Evolutionary conservation across 2,888 invertebrate species (phyloP), one percentile per base, ranked within the genome.

Genomic region (Dasypolia templi): DNA sequence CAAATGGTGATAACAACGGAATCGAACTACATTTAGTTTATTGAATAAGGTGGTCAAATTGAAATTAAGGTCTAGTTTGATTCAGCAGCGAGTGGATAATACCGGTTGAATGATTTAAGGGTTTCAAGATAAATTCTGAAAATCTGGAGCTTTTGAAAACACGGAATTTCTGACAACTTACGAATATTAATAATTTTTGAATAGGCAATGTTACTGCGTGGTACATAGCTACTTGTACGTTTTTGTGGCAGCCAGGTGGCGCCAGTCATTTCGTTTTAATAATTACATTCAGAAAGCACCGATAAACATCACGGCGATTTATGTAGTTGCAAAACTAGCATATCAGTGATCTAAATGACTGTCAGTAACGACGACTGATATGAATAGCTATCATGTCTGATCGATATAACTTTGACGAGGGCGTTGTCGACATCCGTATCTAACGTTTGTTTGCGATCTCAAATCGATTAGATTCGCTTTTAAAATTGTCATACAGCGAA

Each of bases 381-480:
- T 86, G 85, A 89, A 90, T 88, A 86, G 81, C 69, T 81, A 80
- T 80, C 88, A 72, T 83, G 77, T 70, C 77, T 84, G 86, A 90
- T 90, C 86, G 87, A 89, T 88, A 83, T 83, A 81, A 88, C 80
- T 86, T 81, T 90, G 91, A 92, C 95, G 94, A 95, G 94, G 95
- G 95, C 94, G 92, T 93, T 93, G 91, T 90, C 94, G 90, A 94
- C 91, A 95, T 95, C 94, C 94, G 94, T 93, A 92, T 93, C 88
- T 88, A 82, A 81, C 87, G 85, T 90, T 91, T 90, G 89, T 92
- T 92, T 91, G 89, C 85, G 90, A 91, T 89, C 88, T 88, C 79
- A 90, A 93, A 94, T 94, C 94, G 92, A 95, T 95, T 94, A 87
- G 95, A 94, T 94, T 87, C 94, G 95, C 95, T 93, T 93, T 93